phyloP scores from a whole-genome alignment of 2,888 invertebrate species.

The Aspidiotus destructor region DNA sequence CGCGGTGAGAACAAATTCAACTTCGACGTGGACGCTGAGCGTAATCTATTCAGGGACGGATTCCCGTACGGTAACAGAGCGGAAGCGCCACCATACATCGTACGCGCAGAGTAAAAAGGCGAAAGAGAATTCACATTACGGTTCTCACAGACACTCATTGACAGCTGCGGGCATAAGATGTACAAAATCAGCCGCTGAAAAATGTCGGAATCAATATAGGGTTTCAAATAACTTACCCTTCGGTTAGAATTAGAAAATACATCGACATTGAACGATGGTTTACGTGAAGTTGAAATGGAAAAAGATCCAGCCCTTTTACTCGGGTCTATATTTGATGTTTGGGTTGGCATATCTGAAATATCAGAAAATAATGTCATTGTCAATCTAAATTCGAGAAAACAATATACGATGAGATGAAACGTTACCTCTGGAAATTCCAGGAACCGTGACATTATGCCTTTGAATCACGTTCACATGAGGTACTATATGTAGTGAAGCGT shows the following conservation, averaged over 20 bases:
- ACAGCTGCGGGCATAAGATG: slow-evolving; percentile 5
- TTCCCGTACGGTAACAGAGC: slow-evolving; percentile 24
- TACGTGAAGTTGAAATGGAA: slow-evolving; percentile 14
- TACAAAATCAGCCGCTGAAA: background rate
- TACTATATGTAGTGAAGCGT: slow-evolving; percentile 14
- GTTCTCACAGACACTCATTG: slow-evolving; percentile 22
- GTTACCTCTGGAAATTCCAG: slow-evolving; percentile 19
- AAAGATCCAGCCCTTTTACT: slow-evolving; percentile 21
- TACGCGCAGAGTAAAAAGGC: slow-evolving; percentile 65
- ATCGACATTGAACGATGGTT: slow-evolving; percentile 24
- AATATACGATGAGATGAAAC: background rate
- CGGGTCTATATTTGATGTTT: slow-evolving; percentile 6
- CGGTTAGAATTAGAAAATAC: slow-evolving; percentile 24
- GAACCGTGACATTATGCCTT: slow-evolving; percentile 29
- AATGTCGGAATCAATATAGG: background rate
- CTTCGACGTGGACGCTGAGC: slow-evolving; percentile 20
- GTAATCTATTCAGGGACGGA: slow-evolving; percentile 15
- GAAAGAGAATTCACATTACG: slow-evolving; percentile 18
- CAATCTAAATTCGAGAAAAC: background rate
- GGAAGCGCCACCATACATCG: slow-evolving; percentile 65
- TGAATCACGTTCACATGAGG: slow-evolving; percentile 13
- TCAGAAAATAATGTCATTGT: background rate
- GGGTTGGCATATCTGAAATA: slow-evolving; percentile 20
- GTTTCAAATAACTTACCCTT: slow-evolving; percentile 1
- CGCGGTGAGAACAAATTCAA: slow-evolving; percentile 20